Evolutionary conservation across 2,113 vertebrate genomes (phyloP).

Genomic region (Menura novaehollandiae): DNA sequence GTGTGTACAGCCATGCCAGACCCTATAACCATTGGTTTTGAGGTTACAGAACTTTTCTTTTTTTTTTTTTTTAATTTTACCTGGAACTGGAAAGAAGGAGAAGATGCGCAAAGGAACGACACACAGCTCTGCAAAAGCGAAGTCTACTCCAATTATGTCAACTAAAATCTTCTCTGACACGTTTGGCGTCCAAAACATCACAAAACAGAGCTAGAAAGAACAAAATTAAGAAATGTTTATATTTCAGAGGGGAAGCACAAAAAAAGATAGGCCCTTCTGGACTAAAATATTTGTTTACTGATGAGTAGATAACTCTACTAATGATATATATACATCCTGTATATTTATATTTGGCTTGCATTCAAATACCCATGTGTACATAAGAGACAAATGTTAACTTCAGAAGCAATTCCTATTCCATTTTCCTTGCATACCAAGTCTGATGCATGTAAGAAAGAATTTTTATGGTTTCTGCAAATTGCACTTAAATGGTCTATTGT

Average conservation of each 20-base stretch:
- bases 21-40: neutral
- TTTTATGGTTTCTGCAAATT: neutral
- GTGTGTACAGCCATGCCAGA: neutral
- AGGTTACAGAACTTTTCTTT: neutral
- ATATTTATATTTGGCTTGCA: neutral
- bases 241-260: neutral
- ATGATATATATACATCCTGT: neutral
- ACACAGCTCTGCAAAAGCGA: conserved; percentile 89
- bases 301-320: neutral
- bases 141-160: conserved; percentile 91
- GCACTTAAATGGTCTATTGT: neutral
- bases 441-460: neutral
- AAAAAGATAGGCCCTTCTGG: neutral
- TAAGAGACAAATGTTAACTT: neutral
- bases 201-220: conserved; percentile 86
- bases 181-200: conserved; percentile 95
- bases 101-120: conserved; percentile 91
- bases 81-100: conserved; percentile 97
- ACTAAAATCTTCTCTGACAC: conserved; percentile 94
- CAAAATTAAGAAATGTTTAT: neutral
- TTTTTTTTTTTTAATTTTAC: conserved; percentile 57
- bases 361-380: neutral
- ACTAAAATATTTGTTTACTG: neutral
- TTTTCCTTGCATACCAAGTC: neutral
- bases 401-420: neutral